phyloP scores from a whole-genome alignment of 2,113 vertebrate species.

The Ammospiza nelsoni region DNA sequence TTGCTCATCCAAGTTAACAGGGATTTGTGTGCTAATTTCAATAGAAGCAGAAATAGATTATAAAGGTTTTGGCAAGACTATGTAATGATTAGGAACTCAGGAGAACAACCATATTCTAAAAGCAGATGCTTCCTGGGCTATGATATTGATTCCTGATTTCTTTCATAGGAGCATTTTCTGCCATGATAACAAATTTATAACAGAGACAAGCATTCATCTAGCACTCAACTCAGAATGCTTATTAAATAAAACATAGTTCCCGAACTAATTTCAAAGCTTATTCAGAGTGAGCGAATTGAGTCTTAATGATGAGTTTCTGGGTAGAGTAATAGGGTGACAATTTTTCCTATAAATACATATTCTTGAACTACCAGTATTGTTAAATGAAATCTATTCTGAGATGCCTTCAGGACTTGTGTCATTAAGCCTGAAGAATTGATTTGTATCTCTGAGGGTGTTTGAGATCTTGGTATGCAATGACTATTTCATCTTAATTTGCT shows the following conservation, averaged over 20 bases:
- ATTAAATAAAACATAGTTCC: not conserved
- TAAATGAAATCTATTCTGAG: not conserved
- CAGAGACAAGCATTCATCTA: not conserved
- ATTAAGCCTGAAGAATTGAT: not conserved
- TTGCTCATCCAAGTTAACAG: not conserved
- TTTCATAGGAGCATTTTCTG: not conserved
- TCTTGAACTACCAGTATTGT: not conserved
- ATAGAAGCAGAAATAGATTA: not conserved
- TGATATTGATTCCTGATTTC: not conserved
- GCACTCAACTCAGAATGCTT: not conserved
- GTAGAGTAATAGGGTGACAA: not conserved
- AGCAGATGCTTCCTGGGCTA: not conserved
- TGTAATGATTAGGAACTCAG: not conserved
- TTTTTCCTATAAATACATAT: constrained; percentile 3
- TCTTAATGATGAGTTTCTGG: not conserved
- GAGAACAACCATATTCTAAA: not conserved
- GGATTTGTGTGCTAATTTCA: not conserved
- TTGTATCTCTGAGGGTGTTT: not conserved
- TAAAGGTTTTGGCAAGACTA: not conserved
- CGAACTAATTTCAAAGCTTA: not conserved
- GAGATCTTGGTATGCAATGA: not conserved
- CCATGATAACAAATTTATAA: not conserved
- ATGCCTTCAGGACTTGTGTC: not conserved
- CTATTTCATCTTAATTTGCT: not conserved
- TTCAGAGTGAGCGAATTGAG: not conserved